Conservation (phyloP, 2,888 invertebrate species). For the Caenorhabditis sp. region DNA sequence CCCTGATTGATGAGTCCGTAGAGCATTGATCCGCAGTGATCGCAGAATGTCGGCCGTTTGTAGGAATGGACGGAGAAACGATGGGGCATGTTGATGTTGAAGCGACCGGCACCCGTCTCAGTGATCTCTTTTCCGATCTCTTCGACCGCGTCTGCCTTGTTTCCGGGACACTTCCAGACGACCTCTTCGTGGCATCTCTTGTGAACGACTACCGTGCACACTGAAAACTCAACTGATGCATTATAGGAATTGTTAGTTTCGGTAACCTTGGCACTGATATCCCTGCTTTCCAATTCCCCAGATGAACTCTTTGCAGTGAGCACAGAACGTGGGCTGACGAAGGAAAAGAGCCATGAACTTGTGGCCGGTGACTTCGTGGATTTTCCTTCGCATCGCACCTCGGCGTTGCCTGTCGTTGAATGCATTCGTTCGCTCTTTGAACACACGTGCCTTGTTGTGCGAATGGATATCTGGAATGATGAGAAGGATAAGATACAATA, state of each 20-base stretch:
- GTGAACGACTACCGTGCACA: slow-evolving; percentile 99
- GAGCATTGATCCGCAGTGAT: slow-evolving; percentile 97
- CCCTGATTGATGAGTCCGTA: slow-evolving; percentile 97
- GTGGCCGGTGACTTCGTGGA: slow-evolving; percentile 93
- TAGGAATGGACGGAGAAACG: slow-evolving; percentile 93
- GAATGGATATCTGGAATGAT: slow-evolving; percentile 40
- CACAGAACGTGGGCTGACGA: slow-evolving; percentile 98
- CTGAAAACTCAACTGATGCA: slow-evolving; percentile 83
- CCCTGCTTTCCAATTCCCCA: slow-evolving; percentile 85
- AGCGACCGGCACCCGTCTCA: slow-evolving; percentile 83
- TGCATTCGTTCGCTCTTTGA: slow-evolving; percentile 91
- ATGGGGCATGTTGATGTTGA: slow-evolving; percentile 98
- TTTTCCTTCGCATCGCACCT: slow-evolving; percentile 96
- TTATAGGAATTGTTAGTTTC: too few relatives aligned
- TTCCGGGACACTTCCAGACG: slow-evolving; percentile 98
- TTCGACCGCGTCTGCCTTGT: slow-evolving; percentile 83
- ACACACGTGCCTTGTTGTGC: slow-evolving; percentile 84
- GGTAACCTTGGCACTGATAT: slow-evolving; percentile 82
- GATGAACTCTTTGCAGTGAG: slow-evolving; percentile 98
- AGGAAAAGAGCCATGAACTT: slow-evolving; percentile 99
- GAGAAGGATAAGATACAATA: neutral
- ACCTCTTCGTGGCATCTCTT: slow-evolving; percentile 97
- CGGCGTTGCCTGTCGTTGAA: slow-evolving; percentile 90
- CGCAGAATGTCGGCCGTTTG: slow-evolving; percentile 97
- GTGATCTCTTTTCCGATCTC: slow-evolving; percentile 69